Evolutionary conservation across 1,140 invertebrate genomes (phyloP).

Genomic region (Babylonia areolata): DNA sequence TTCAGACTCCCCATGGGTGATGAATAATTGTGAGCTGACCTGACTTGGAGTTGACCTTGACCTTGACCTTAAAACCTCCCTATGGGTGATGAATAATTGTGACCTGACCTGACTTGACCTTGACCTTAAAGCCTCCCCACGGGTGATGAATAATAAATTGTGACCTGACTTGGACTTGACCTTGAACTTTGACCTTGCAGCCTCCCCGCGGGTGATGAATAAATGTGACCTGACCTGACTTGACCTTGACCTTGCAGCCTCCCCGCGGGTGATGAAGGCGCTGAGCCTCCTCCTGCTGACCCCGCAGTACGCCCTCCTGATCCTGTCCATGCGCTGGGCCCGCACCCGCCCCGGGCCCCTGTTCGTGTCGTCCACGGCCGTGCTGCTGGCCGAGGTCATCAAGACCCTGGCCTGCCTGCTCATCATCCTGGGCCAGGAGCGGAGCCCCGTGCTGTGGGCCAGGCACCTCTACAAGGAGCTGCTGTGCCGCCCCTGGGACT

Average conservation of each 20-base stretch:
- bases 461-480: constrained; percentile 81
- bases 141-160: not conserved
- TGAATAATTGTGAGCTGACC: too few species aligned
- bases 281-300: constrained; percentile 92
- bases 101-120: not conserved
- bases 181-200: not conserved
- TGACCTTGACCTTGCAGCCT: too few species aligned
- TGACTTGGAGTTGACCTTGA: too few species aligned
- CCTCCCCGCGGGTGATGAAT: not conserved
- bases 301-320: constrained; percentile 94
- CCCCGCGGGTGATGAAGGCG: constrained; percentile 59
- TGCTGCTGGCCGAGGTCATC: constrained; percentile 94
- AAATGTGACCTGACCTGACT: not conserved
- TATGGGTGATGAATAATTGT: not conserved
- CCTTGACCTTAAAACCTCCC: too few species aligned
- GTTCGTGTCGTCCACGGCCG: constrained; percentile 97
- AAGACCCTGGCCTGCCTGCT: constrained; percentile 88
- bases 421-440: constrained; percentile 40
- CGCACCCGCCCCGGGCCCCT: constrained; percentile 90
- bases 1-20: not conserved
- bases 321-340: constrained; percentile 95
- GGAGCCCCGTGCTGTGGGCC: constrained; percentile 56
- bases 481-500: constrained; percentile 89
- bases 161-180: not conserved
- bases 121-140: not conserved